Percentiles rank a stretch among this genome's conserved stretches.
Evolutionary conservation across 2,113 vertebrate species (phyloP).

Genomic region (Aegithalos caudatus): DNA sequence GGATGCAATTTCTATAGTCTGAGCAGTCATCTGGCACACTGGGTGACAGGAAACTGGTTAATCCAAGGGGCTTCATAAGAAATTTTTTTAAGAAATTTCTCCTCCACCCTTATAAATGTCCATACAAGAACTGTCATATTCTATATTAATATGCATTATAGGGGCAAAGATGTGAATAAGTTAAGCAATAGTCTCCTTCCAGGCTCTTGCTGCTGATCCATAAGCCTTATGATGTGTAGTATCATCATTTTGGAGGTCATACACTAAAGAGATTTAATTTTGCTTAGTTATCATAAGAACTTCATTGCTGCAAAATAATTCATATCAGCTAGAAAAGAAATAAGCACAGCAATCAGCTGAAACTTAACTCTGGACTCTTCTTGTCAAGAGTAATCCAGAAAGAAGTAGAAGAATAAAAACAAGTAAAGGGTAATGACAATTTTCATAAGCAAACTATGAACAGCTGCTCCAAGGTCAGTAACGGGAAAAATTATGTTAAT

Average conservation of each 20-base stretch:
- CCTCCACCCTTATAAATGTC: not conserved
- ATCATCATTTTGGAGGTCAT: constrained; percentile 1
- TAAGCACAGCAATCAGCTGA: not conserved
- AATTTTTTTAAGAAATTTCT: not conserved
- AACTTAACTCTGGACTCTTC: not conserved
- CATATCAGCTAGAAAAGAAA: not conserved
- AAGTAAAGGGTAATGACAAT: constrained; percentile 6
- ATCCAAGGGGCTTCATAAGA: not conserved
- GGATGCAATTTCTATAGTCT: not conserved
- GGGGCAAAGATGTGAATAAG: not conserved
- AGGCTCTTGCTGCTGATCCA: not conserved
- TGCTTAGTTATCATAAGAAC: not conserved
- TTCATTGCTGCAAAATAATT: not conserved
- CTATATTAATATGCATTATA: not conserved
- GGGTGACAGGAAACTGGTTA: not conserved
- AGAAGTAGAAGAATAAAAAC: not conserved
- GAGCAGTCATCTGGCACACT: not conserved
- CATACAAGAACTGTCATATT: not conserved
- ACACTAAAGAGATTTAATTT: constrained; percentile 2
- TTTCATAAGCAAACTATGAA: constrained; percentile 47
- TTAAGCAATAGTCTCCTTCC: not conserved
- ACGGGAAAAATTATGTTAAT: constrained; percentile 52
- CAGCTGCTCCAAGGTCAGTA: constrained; percentile 49
- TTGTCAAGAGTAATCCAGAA: constrained; percentile 3
- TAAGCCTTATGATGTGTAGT: not conserved